These are phyloP conservation scores for Geophilus truncorum DNA, from an alignment of 2,888 invertebrate genomes.

Conservation along the genomic window DNA sequence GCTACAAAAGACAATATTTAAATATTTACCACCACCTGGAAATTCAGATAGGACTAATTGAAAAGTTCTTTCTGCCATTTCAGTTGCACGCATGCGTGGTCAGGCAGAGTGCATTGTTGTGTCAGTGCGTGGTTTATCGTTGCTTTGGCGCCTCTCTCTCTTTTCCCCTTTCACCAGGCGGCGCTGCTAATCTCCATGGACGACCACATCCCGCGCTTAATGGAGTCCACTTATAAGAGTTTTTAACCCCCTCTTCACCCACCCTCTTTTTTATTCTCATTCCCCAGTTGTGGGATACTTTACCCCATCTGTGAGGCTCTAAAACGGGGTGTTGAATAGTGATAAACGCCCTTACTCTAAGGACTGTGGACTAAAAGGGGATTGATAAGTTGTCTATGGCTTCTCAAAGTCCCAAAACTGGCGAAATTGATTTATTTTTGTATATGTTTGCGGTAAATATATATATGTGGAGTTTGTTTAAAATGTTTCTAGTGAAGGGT, in stretches of 20 bases:
- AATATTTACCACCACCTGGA: too few relatives aligned
- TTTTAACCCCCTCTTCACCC: neutral
- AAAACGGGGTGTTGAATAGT: neutral
- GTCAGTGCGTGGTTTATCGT: neutral
- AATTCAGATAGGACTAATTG: neutral
- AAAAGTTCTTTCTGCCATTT: neutral
- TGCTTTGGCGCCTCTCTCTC: neutral
- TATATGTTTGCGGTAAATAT: too few relatives aligned
- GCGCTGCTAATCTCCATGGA: too few relatives aligned
- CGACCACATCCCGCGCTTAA: neutral
- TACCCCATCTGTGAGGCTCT: neutral
- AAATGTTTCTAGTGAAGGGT: too few relatives aligned
- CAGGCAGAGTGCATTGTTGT: neutral
- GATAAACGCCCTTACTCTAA: too few relatives aligned
- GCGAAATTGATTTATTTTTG: too few relatives aligned
- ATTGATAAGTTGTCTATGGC: too few relatives aligned
- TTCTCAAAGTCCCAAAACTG: too few relatives aligned
- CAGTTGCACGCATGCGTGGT: neutral
- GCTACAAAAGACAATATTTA: too few relatives aligned
- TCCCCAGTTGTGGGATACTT: neutral
- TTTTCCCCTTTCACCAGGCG: too few relatives aligned
- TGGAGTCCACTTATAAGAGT: neutral
- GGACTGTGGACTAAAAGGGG: too few relatives aligned
- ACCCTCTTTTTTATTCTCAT: neutral
- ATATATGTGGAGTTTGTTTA: too few relatives aligned